phyloP scores from a whole-genome alignment of 2,113 vertebrate genomes.

The Furnarius figulus region DNA sequence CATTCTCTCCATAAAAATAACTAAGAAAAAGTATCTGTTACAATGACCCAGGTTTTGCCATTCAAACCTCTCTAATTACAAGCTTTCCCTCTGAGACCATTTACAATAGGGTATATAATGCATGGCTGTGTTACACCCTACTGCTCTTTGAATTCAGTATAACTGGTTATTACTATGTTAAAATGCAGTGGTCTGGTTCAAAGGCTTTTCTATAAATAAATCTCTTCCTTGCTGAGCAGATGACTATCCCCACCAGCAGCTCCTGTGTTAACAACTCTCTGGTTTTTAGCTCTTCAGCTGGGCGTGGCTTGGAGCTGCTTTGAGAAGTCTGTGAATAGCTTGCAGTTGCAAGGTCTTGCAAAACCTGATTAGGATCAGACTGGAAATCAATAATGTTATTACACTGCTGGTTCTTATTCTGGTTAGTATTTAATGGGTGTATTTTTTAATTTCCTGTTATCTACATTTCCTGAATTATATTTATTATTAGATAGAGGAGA shows the following conservation, averaged over 20 bases:
- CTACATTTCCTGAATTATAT: background rate
- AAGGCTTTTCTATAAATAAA: conserved; percentile 81
- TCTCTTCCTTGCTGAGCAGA: conserved; percentile 62
- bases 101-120: conserved; percentile 74
- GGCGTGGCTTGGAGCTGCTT: conserved; percentile 22
- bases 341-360: conserved; percentile 7
- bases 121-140: conserved; percentile 73
- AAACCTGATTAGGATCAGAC: conserved; percentile 23
- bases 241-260: conserved; percentile 32
- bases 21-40: conserved; percentile 74
- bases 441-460: background rate
- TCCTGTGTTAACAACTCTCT: conserved; percentile 54
- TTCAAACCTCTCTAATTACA: conserved; percentile 76
- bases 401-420: background rate
- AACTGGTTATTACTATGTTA: conserved; percentile 77
- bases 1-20: conserved; percentile 73
- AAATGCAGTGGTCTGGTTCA: conserved; percentile 70
- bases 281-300: conserved; percentile 4
- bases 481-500: background rate
- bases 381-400: conserved; percentile 22
- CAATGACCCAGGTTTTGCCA: conserved; percentile 75
- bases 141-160: conserved; percentile 71
- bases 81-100: conserved; percentile 72
- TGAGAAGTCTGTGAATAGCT: conserved; percentile 33
- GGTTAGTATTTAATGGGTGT: background rate